Percentiles rank a stretch among this genome's conserved stretches.
Conservation (phyloP, 2,888 invertebrate species). For the Eristalinus sepulchralis region DNA sequence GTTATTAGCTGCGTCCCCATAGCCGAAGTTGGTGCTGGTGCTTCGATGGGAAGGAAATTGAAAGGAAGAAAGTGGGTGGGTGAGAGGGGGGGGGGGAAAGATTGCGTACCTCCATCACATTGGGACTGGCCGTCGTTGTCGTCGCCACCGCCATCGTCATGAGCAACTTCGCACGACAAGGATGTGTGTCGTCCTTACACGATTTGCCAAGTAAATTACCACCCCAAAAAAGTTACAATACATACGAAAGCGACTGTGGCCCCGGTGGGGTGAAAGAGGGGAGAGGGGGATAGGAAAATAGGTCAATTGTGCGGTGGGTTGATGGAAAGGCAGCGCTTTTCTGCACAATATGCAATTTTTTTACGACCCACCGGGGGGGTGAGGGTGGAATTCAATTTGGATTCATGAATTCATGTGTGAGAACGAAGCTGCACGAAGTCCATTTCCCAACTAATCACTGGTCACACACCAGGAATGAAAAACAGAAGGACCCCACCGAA, state of each 20-base stretch:
- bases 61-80: conserved; percentile 5
- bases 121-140: not conserved
- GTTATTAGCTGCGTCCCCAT: conserved; percentile 54
- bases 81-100: not conserved
- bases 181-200: not conserved
- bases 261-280: not conserved
- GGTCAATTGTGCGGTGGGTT: conserved; percentile 17
- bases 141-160: not conserved
- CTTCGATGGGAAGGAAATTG: conserved; percentile 25
- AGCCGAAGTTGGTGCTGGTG: conserved; percentile 1
- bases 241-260: conserved; percentile 11
- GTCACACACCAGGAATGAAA: not conserved
- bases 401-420: conserved; percentile 35
- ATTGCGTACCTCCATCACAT: not conserved
- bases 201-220: conserved; percentile 17
- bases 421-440: conserved; percentile 8
- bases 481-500: not conserved
- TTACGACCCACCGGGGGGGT: not conserved
- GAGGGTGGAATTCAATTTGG: conserved; percentile 32
- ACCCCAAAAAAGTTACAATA: not conserved
- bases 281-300: conserved; percentile 3
- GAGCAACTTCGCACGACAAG: not conserved
- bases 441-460: conserved; percentile 50
- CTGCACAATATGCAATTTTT: conserved; percentile 45
- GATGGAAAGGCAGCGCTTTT: conserved; percentile 17